Evolutionary conservation across 2,888 invertebrate genomes (phyloP), one percentile per base, ranked within the genome.

Genomic region (Watsonalla cultraria): DNA sequence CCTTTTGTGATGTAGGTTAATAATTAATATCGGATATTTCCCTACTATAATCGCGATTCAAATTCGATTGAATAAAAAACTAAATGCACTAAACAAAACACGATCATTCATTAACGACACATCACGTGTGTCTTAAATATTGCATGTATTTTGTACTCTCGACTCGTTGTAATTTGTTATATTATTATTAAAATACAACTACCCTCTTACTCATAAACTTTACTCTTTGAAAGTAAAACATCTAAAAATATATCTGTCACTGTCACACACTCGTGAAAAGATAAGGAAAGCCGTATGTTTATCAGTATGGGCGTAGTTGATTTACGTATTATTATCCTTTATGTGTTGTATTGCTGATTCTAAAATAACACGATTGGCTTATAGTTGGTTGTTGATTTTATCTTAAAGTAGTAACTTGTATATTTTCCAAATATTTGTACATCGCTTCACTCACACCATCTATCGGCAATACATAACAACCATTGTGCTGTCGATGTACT

Each of bases 401-500:
- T 58, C 57, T 64, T 64, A 35, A 59, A 61, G 63, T 71, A 65
- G 62, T 57, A 62, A 24, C 24, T 51, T 55, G 56, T 60, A 54
- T 59, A 55, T 66, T 72, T 76, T 73, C 76, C 65, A 78, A 89
- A 85, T 82, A 85, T 73, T 70, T 65, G 72, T 70, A 67, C 82
- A 84, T 75, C 72, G 80, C 84, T 82, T 86, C 64, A 66, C 62
- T 59, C 79, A 81, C 76, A 68, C 68, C 80, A 80, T 78, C 72
- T 80, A 59, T 87, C 85, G 88, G 88, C 88, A 88, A 87, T 88
- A 88, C 88, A 82, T 81, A 75, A 78, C 77, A 72, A 70, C 59
- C 61, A 64, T 61, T 74, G 63, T 74, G 73, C 65, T 61, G 57
- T 74, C 79, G 77, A 74, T 68, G 54, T 55, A 68, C 55, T 15